These are phyloP conservation scores for Macrotus californicus DNA, from an alignment of 2,113 vertebrate species.

Conservation along the genomic window DNA sequence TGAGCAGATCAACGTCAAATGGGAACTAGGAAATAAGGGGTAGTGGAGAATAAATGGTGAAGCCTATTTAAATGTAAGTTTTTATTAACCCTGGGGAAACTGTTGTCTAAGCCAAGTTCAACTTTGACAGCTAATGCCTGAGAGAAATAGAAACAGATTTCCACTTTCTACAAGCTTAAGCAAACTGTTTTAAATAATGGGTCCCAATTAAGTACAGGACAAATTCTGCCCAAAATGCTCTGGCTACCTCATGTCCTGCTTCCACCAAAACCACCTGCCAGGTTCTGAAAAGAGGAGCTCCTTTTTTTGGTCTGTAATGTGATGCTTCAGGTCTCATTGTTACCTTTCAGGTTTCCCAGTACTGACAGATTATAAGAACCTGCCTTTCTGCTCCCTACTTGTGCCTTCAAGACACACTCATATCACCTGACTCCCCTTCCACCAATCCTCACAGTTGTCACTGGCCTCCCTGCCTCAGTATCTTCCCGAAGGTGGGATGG, in stretches of 20 bases:
- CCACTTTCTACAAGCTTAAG: background rate
- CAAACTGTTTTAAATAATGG: constrained; percentile 17
- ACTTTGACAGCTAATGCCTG: background rate
- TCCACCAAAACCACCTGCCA: background rate
- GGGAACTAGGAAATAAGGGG: background rate
- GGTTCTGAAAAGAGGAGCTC: background rate
- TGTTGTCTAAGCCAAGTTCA: background rate
- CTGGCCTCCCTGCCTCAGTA: background rate
- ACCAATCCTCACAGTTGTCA: background rate
- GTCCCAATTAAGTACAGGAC: background rate
- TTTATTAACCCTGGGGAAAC: background rate
- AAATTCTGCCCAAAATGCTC: constrained; percentile 8
- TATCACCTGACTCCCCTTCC: background rate
- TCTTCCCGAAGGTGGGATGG: background rate
- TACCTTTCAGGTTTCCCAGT: background rate
- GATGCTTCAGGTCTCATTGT: background rate
- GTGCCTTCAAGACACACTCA: background rate
- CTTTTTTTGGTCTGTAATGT: background rate
- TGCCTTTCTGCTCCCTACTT: background rate
- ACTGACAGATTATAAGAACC: background rate
- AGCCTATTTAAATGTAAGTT: constrained; percentile 20
- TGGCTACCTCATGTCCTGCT: background rate
- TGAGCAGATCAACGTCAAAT: constrained; percentile 1
- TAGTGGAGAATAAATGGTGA: background rate
- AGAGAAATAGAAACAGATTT: constrained; percentile 23